A percentile compares a stretch with the other conserved stretches of the same genome.
Evolutionary conservation across 92 coral and sea anemone species (phyloP).

Genomic region (Bergia sp.): DNA sequence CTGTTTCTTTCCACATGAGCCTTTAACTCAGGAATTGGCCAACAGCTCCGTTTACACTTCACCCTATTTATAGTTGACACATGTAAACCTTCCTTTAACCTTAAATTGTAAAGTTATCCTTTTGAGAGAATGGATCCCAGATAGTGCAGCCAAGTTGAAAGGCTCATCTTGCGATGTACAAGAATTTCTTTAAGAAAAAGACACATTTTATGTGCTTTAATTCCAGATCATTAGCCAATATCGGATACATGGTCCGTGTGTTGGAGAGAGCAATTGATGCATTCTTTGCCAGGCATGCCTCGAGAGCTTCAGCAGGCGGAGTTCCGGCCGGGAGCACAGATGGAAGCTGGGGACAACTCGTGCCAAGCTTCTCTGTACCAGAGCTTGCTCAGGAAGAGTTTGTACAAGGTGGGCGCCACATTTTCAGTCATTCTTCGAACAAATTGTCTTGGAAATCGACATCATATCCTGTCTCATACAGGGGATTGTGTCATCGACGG

Average conservation of each 20-base stretch:
- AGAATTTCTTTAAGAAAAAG: too few relatives aligned
- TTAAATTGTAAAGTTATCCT: too few relatives aligned
- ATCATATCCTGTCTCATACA: too few relatives aligned
- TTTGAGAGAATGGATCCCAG: background rate
- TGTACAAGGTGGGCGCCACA: slow-evolving; percentile 75
- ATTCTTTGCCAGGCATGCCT: slow-evolving; percentile 77
- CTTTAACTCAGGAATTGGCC: too few relatives aligned
- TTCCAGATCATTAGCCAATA: slow-evolving; percentile 79
- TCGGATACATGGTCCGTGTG: slow-evolving; percentile 85
- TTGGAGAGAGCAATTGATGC: slow-evolving; percentile 89
- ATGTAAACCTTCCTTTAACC: too few relatives aligned
- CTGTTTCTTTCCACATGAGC: too few relatives aligned
- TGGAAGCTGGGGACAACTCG: slow-evolving; percentile 84
- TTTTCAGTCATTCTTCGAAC: background rate
- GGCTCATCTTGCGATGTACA: too few relatives aligned
- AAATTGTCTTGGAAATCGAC: background rate
- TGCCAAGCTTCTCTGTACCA: slow-evolving; percentile 90
- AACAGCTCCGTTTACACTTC: too few relatives aligned
- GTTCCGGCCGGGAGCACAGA: slow-evolving; percentile 55
- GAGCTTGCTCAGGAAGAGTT: slow-evolving; percentile 96
- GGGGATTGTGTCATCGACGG: too few relatives aligned
- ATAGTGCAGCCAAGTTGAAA: background rate
- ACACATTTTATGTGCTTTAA: background rate
- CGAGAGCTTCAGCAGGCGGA: slow-evolving; percentile 33
- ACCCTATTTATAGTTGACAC: too few relatives aligned